These are phyloP conservation scores for Xiphorhynchus elegans DNA, from an alignment of 2,113 vertebrate genomes.

Conservation along the genomic window DNA sequence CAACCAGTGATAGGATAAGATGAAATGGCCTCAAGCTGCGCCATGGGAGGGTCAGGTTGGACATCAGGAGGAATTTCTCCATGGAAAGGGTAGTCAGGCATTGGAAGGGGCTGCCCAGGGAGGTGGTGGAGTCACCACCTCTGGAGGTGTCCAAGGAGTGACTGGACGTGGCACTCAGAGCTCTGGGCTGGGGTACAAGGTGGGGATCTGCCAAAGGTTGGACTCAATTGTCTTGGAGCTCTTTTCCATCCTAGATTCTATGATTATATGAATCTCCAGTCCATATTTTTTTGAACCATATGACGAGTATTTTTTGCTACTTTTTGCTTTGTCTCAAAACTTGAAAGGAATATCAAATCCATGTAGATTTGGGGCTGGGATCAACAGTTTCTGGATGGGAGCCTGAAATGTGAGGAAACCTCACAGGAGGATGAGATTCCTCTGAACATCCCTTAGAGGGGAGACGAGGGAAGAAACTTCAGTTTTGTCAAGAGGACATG, in stretches of 20 bases:
- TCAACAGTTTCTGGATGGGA: neutral
- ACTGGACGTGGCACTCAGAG: rapidly evolving
- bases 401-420: neutral
- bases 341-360: neutral
- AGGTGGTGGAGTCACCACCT: too few relatives aligned
- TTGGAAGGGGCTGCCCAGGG: neutral
- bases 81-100: rapidly evolving
- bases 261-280: neutral
- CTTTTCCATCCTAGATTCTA: neutral
- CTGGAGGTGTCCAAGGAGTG: neutral
- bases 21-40: neutral
- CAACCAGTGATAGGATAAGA: neutral
- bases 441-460: neutral
- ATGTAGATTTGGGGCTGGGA: neutral
- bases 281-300: neutral
- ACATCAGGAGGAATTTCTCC: neutral
- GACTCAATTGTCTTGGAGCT: rapidly evolving
- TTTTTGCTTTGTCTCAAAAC: neutral
- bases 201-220: rapidly evolving
- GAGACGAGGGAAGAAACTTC: neutral
- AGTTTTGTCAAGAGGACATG: neutral
- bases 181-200: neutral
- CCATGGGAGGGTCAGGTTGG: rapidly evolving
- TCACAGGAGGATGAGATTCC: neutral
- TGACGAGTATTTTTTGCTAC: neutral